Conservation (phyloP, 2,113 vertebrate genomes). For the Podiceps cristatus region DNA sequence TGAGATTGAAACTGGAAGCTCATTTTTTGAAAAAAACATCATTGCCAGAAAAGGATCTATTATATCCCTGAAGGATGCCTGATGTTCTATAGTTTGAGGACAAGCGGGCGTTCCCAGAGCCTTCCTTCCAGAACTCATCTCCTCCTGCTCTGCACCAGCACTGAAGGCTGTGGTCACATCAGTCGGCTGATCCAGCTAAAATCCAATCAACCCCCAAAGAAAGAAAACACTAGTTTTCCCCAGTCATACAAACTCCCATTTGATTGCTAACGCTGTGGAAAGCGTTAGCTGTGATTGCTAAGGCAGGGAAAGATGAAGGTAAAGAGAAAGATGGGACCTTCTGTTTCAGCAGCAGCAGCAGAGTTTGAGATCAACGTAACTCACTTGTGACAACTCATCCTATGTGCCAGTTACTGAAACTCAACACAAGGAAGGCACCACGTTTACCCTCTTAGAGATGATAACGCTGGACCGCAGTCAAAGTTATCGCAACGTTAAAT, state of each 20-base stretch:
- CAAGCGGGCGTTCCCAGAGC: accelerated
- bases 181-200: neutral
- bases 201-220: accelerated
- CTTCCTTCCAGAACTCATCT: neutral
- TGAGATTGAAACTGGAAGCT: neutral
- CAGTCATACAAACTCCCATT: neutral
- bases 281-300: neutral
- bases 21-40: accelerated
- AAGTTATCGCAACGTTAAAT: neutral
- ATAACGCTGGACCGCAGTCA: neutral
- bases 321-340: neutral
- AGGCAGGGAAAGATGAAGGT: neutral
- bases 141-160: neutral
- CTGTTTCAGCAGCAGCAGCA: neutral
- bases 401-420: neutral
- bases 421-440: neutral
- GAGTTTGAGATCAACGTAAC: neutral
- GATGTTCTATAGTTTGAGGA: neutral
- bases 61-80: neutral
- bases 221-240: neutral
- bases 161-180: neutral
- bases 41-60: neutral
- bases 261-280: neutral
- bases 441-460: neutral
- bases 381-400: neutral